phyloP scores from a whole-genome alignment of 2,797 vertebrate genomes.

The Sebastes kiyomatsui region DNA sequence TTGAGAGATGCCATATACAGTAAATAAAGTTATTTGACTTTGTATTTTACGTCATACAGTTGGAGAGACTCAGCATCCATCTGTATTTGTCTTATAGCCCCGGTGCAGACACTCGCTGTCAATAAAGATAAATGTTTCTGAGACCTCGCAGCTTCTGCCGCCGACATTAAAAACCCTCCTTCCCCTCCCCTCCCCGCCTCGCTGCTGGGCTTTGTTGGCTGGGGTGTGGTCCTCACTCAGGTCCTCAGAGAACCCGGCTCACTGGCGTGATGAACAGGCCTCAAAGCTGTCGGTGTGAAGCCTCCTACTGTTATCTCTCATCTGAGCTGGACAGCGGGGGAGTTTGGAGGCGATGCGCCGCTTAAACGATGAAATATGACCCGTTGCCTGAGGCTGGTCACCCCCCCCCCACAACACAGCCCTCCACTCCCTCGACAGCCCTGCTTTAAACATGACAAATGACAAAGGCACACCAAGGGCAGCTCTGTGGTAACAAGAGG shows the following conservation, averaged over 20 bases:
- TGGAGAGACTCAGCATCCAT: background rate
- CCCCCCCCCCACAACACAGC: background rate
- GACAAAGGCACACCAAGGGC: conserved; percentile 56
- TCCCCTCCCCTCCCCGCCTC: background rate
- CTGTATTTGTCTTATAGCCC: background rate
- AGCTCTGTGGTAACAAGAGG: conserved; percentile 32
- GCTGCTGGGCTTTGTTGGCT: background rate
- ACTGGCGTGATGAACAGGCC: conserved; percentile 30
- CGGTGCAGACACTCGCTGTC: background rate
- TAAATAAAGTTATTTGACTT: background rate
- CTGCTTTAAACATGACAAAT: conserved; percentile 65
- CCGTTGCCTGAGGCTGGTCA: background rate
- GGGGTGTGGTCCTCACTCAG: conserved; percentile 6
- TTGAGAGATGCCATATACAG: background rate
- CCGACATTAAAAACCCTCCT: background rate
- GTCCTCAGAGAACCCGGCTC: conserved; percentile 3
- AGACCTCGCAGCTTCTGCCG: background rate
- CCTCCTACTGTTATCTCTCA: conserved; percentile 25
- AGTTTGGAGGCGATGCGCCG: conserved; percentile 1
- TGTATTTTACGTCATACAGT: background rate
- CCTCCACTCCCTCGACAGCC: conserved; percentile 21
- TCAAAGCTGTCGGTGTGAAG: conserved; percentile 8
- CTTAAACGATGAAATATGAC: conserved; percentile 58
- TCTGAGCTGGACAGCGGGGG: conserved; percentile 32
- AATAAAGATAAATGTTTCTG: conserved; percentile 39